Conservation (phyloP, 1,140 invertebrate species). For the Drosophila punjabiensis region DNA sequence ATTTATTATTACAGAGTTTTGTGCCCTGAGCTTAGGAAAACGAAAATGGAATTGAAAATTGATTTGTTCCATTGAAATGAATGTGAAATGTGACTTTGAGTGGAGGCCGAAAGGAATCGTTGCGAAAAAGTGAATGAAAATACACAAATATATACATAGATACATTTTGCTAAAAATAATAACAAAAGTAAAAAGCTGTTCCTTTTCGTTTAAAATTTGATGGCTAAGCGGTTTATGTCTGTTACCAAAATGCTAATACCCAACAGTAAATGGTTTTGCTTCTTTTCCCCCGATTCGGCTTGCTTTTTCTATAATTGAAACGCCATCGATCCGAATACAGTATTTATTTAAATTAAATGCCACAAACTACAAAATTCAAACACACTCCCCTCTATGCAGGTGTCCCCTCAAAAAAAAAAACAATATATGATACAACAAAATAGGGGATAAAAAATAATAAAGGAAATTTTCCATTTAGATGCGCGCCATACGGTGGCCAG, state of each 20-base stretch:
- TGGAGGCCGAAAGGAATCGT: no score
- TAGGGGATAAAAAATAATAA: constrained; percentile 5
- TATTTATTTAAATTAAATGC: constrained; percentile 56
- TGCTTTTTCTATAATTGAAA: constrained; percentile 49
- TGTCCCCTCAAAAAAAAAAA: constrained; percentile 10
- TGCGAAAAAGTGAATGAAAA: constrained; percentile 9
- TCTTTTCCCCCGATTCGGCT: constrained; percentile 1
- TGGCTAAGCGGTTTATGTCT: constrained; percentile 41
- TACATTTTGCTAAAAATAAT: not conserved
- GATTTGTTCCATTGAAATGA: constrained; percentile 5
- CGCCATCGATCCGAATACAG: constrained; percentile 22
- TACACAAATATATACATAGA: not conserved
- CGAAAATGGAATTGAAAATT: constrained; percentile 30
- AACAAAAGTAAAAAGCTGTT: not conserved
- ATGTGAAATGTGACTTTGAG: constrained; percentile 1
- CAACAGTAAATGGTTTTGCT: constrained; percentile 14
- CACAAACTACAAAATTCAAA: constrained; percentile 20
- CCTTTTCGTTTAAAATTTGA: constrained; percentile 18
- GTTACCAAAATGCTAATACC: constrained; percentile 25
- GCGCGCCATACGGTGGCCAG: constrained; percentile 14
- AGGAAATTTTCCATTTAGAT: constrained; percentile 55
- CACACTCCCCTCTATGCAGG: constrained; percentile 14
- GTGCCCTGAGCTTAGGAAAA: constrained; percentile 23
- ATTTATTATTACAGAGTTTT: constrained; percentile 39
- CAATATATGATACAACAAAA: not conserved